Evolutionary conservation across 2,888 invertebrate genomes (phyloP), one percentile per base, ranked within the genome.

Genomic region (Schrankia costaestrigalis): DNA sequence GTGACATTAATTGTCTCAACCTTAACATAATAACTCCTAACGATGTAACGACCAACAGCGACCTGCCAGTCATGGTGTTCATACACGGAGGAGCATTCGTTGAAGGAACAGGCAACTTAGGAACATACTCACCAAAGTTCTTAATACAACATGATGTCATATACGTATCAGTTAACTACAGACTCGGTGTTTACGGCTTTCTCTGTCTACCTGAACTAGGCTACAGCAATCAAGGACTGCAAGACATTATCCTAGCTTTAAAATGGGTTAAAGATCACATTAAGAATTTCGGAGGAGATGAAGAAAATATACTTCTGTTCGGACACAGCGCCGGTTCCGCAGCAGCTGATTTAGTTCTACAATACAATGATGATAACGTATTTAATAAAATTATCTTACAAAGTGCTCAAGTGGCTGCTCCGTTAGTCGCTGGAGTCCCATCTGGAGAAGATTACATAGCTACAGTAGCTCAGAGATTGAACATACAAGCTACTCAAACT

Each of bases 231-330:
- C 64, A 65, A 44, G 68, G 65, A 1, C 17, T 67, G 3, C 66
- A 59, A 37, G 70, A 69, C 18, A 60, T 60, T 14, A 7, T 43
- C 0, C 12, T 58, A 11, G 67, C 63, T 3, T 17, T 70, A 3
- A 34, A 48, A 14, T 70, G 70, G 70, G 31, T 68, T 1, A 56
- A 60, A 17, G 36, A 51, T 1, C 63, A 68, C 35, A 69, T 69
- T 6, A 41, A 12, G 3, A 10, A 31, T 6, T 69, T 69, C 19
- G 63, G 67, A 3, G 69, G 69, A 0, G 43, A 69, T 27, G 11
- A 35, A 0, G 31, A 43, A n/a, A 48, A 48, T 14, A 31, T 46
- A 3, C 56, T 59, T 0, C 3, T 63, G 1, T 55, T 59, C 15
- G 67, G 67, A 0, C 47, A 63, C 3, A 62, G 63, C 26, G 58